Evolutionary conservation across 2,113 vertebrate genomes (phyloP), one percentile per base, ranked within the genome.

Genomic region (Mus musculus): DNA sequence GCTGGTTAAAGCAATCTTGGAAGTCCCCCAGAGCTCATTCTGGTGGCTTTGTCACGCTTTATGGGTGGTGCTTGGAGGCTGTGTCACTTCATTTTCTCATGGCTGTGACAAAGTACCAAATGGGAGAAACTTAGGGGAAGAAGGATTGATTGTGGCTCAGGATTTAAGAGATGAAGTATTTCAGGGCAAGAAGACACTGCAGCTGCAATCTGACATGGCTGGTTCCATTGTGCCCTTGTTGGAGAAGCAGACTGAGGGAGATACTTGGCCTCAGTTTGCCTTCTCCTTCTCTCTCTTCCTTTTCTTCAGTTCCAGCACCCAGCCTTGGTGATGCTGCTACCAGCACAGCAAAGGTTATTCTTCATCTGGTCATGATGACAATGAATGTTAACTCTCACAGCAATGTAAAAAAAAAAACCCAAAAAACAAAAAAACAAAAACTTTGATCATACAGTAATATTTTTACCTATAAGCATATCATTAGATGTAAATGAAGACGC

Each of bases 381-480:
- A 9, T 4, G 13, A 73, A 88, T 39, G 2, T 56, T 73, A 88
- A 28, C 22, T 52, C 13, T 36, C 19, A 49, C 42, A 87, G 84
- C 28, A 52, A n/a, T 87, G 56, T 81, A 19, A n/a, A n/a, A 56
- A 20, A 80, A 42, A 59, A 65, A 61, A 56, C 49, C 49, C 52
- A 52, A 20, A 80, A 54, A n/a, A 28, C 24, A 49, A 49, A 76
- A 76, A 7, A 3, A 33, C 9, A 10, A 22, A 22, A 12, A 10
- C 11, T 20, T 63, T 5, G 4, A 36, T 61, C n/a, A 63, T n/a
- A 42, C 22, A 39, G 3, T 42, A 42, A 42, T 42, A 61, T 30
- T 69, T 76, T 94, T 16, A 69, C 69, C 52, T 95, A 69, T 22
- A 82, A 76, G 14, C 5, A 42, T 39, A 95, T 17, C 89, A 24